Evolutionary conservation across 2,113 vertebrate genomes (phyloP), one percentile per base, ranked within the genome.

Genomic region (Dissostichus mawsoni): DNA sequence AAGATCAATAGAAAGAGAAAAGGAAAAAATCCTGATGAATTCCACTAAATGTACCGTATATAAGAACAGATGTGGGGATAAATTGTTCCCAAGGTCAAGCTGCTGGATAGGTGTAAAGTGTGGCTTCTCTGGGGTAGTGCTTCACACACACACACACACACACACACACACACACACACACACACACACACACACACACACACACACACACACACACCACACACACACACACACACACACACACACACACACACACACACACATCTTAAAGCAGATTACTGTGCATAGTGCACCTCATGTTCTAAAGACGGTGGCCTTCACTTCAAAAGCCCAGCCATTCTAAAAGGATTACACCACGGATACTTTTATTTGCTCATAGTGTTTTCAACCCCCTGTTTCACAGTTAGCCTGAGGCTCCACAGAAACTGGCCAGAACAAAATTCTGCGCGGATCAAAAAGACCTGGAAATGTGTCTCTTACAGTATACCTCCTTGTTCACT

Each of bases 261-360:
- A 55, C n/a, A 69, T 66, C 71, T 45, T 50, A 87, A 88, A 89
- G 74, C 68, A 87, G 84, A 89, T 90, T 90, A 89, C 23, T 55
- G 82, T 83, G 80, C 65, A 86, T 74, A 69, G 82, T 69, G 74
- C 74, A 80, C 69, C 81, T 90, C 74, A 11, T 74, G 75, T 84
- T n/a, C 81, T 70, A 67, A 68, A 82, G 70, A 82, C 48, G 36
- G 36, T 79, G 81, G 78, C 76, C 84, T 90, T 91, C 87, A 44
- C 76, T 88, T 91, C 76, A 83, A 82, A 83, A 84, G 81, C 84
- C 8, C 52, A 56, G 67, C 68, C 83, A 20, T 65, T 83, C 78
- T 90, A 89, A 92, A 86, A 79, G 87, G 91, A 92, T 92, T 91
- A 90, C 84, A 87, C 76, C 10, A 11, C 17, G 2, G 77, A 83